These are phyloP conservation scores for Globodera rostochiensis DNA, from an alignment of 1,140 invertebrate genomes.

Conservation along the genomic window DNA sequence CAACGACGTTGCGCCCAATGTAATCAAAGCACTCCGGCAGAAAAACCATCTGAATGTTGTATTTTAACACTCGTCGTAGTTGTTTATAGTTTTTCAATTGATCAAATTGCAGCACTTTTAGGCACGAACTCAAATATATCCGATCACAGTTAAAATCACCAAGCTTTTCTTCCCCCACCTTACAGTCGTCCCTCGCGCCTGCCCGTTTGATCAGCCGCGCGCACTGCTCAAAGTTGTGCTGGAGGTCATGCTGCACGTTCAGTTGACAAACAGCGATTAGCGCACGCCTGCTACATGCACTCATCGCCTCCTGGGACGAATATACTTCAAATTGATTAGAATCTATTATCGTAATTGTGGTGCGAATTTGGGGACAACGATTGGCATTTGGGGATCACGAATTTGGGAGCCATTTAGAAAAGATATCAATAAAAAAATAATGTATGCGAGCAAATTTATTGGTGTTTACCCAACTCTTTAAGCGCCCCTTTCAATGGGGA, in stretches of 20 bases:
- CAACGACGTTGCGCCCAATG: conserved; percentile 76
- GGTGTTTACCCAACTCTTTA: too few species aligned
- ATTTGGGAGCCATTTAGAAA: too few species aligned
- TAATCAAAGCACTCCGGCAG: conserved; percentile 93
- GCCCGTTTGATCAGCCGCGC: conserved; percentile 52
- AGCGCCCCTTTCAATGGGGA: too few species aligned
- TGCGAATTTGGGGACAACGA: too few species aligned
- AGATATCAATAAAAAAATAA: too few species aligned
- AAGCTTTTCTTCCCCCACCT: conserved; percentile 38
- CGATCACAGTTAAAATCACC: too few species aligned
- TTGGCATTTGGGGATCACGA: too few species aligned
- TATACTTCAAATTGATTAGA: too few species aligned
- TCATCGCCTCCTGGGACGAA: not conserved
- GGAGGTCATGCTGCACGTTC: conserved; percentile 55
- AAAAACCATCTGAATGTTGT: conserved; percentile 78
- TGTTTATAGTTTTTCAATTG: not conserved
- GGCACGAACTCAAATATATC: too few species aligned
- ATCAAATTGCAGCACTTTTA: too few species aligned
- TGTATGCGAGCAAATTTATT: too few species aligned
- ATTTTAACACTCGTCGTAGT: not conserved
- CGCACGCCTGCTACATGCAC: conserved; percentile 13
- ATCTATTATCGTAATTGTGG: too few species aligned
- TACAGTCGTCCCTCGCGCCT: conserved; percentile 46
- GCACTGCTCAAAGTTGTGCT: conserved; percentile 52
- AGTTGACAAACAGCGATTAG: conserved; percentile 63